Evolutionary conservation across 2,113 vertebrate genomes (phyloP).

Genomic region (Nerophis lumbriciformis): DNA sequence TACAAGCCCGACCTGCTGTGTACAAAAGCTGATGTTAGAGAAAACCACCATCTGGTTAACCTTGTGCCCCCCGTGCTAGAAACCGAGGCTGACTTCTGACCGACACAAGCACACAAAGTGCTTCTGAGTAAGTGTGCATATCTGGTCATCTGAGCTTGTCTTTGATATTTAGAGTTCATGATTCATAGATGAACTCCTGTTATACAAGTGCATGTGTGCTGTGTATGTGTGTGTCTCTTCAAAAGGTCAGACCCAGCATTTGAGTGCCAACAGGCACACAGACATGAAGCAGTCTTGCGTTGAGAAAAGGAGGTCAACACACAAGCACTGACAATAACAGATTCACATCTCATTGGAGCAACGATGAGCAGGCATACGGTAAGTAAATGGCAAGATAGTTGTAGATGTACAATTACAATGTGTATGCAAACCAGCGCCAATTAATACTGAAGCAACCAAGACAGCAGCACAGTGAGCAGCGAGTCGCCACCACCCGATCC

Average conservation of each 20-base stretch:
- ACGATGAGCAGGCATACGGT: background rate
- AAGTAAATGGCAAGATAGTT: background rate
- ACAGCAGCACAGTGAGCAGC: slow-evolving; percentile 23
- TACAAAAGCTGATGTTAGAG: background rate
- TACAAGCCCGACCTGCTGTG: background rate
- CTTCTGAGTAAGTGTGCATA: slow-evolving; percentile 14
- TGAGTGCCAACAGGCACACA: slow-evolving; percentile 11
- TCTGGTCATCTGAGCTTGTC: slow-evolving; percentile 28
- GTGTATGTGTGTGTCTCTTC: slow-evolving; percentile 13
- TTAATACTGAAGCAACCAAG: slow-evolving; percentile 8
- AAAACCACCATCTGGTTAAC: background rate
- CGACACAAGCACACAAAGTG: background rate
- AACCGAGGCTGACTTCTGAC: background rate
- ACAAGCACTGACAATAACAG: background rate
- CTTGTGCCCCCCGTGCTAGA: background rate
- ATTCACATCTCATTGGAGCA: background rate
- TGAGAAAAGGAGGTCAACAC: background rate
- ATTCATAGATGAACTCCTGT: slow-evolving; percentile 55
- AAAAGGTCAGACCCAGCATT: slow-evolving; percentile 48
- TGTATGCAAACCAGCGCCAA: background rate
- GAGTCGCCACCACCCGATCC: slow-evolving; percentile 12
- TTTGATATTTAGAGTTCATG: slow-evolving; percentile 60
- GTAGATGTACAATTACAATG: background rate
- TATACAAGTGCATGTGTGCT: slow-evolving; percentile 33
- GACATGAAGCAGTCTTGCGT: slow-evolving; percentile 19